Conservation (phyloP, 2,797 vertebrate species). For the Crocidura indochinensis region DNA sequence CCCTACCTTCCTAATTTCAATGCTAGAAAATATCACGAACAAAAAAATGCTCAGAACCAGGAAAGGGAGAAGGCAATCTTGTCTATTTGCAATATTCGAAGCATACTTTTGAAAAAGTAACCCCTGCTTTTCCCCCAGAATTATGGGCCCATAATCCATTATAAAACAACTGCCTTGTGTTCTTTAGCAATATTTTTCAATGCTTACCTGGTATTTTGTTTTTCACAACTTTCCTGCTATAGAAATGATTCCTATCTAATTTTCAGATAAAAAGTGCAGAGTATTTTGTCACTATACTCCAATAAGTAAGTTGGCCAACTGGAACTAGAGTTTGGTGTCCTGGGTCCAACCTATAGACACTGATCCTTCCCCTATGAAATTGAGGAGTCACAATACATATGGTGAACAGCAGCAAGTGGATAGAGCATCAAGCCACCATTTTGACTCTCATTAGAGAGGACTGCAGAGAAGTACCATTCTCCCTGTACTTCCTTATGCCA, state of each 20-base stretch:
- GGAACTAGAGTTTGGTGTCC: background rate
- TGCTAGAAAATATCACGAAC: background rate
- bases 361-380: background rate
- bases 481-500: background rate
- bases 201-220: background rate
- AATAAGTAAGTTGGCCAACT: background rate
- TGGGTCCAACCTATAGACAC: background rate
- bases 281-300: background rate
- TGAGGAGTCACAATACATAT: rapidly evolving
- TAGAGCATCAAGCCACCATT: background rate
- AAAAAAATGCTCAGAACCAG: conserved; percentile 4
- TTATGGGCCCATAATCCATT: no score
- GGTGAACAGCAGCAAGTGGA: no score
- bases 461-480: background rate
- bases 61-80: background rate
- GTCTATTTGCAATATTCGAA: background rate
- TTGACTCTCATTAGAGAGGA: background rate
- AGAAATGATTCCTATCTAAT: background rate
- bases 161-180: no score
- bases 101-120: conserved; percentile 26
- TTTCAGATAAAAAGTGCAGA: background rate
- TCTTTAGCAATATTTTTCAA: conserved; percentile 29
- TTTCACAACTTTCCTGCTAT: background rate
- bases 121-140: no score
- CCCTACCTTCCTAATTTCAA: background rate